Evolutionary conservation across 1,140 invertebrate species (phyloP).

Genomic region (Drosophila serrata): DNA sequence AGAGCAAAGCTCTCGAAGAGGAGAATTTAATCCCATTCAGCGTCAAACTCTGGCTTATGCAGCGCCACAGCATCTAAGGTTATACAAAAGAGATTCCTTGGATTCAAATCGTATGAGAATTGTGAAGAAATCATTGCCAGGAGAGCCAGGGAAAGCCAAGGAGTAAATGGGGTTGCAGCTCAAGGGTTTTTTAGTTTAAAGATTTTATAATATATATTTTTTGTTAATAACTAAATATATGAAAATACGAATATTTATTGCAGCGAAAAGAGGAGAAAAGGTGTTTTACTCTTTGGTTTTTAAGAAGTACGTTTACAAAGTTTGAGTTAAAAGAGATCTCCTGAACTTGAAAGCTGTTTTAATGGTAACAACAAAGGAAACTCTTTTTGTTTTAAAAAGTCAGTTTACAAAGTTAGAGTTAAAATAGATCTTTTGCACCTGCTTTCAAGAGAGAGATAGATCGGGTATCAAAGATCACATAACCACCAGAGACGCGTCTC

Average conservation of each 20-base stretch:
- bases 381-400: no score
- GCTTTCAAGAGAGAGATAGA: background rate
- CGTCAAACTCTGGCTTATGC: conserved; percentile 71
- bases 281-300: conserved; percentile 1
- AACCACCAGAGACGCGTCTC: conserved; percentile 13
- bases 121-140: conserved; percentile 53
- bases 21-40: conserved; percentile 15
- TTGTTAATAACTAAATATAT: background rate
- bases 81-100: conserved; percentile 59
- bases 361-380: no score
- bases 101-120: conserved; percentile 1
- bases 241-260: conserved; percentile 40
- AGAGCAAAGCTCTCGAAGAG: conserved; percentile 34
- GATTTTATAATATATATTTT: conserved; percentile 16
- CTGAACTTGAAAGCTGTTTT: background rate
- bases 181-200: background rate
- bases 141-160: conserved; percentile 8
- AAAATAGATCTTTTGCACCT: background rate
- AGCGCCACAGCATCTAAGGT: conserved; percentile 38
- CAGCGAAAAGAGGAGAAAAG: background rate
- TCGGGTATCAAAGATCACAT: conserved; percentile 23
- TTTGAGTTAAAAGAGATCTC: background rate
- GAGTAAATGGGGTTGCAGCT: background rate
- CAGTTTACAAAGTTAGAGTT: background rate
- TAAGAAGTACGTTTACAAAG: no score